Conservation (phyloP, 2,888 invertebrate species). For the Heliconius aoede region DNA sequence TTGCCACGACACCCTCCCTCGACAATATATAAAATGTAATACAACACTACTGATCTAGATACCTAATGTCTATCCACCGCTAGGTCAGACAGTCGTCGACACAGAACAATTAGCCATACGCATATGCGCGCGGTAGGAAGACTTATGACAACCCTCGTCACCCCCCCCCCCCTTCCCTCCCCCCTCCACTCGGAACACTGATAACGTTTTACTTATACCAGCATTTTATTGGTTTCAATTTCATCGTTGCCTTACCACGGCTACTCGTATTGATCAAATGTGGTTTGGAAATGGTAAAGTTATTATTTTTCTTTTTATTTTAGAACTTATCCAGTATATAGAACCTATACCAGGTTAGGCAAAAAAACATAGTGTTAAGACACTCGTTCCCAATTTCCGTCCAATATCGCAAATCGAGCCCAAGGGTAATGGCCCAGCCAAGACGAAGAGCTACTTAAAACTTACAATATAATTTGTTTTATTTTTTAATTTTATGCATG, state of each 20-base stretch:
- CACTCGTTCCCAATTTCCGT: too few species aligned
- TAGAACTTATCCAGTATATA: not conserved
- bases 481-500: too few species aligned
- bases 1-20: too few species aligned
- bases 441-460: too few species aligned
- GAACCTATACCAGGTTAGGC: rapidly evolving
- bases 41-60: slow-evolving; percentile 23
- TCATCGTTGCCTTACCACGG: slow-evolving; percentile 71
- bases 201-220: slow-evolving; percentile 76
- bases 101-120: slow-evolving; percentile 35
- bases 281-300: slow-evolving; percentile 9
- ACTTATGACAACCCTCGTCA: slow-evolving; percentile 83
- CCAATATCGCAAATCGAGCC: not conserved
- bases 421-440: too few species aligned
- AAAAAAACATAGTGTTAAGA: too few species aligned
- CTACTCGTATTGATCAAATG: slow-evolving; percentile 55
- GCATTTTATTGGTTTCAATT: slow-evolving; percentile 82
- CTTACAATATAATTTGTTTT: too few species aligned
- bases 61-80: slow-evolving; percentile 23
- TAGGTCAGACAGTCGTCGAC: slow-evolving; percentile 26
- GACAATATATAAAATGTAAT: slow-evolving; percentile 6
- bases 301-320: not conserved
- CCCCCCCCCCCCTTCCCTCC: slow-evolving; percentile 56
- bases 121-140: slow-evolving; percentile 59
- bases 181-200: slow-evolving; percentile 59